Conservation (phyloP, 1,140 invertebrate genomes). For the Bombus breviceps region DNA sequence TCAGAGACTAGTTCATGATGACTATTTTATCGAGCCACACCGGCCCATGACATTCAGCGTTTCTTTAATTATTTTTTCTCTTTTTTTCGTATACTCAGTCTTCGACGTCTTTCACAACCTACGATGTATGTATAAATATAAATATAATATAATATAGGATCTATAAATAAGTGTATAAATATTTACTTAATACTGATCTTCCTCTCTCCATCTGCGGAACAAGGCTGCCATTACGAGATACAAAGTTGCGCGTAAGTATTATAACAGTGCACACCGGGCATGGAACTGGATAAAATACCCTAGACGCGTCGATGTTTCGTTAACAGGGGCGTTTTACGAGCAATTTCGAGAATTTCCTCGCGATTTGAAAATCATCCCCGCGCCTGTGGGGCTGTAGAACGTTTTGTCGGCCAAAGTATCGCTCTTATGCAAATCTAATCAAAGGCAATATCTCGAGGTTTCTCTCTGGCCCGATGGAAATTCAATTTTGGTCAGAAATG, state of each 20-base stretch:
- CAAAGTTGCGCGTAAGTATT: neutral
- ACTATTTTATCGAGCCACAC: constrained; percentile 77
- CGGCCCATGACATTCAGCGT: constrained; percentile 67
- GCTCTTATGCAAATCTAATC: constrained; percentile 41
- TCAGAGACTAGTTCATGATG: constrained; percentile 81
- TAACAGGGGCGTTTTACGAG: neutral
- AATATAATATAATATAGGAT: constrained; percentile 49
- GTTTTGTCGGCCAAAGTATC: constrained; percentile 28
- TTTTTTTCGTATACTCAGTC: constrained; percentile 71
- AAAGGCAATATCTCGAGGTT: constrained; percentile 34
- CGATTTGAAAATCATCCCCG: neutral
- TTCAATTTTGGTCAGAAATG: neutral
- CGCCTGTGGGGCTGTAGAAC: neutral
- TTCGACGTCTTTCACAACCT: constrained; percentile 78
- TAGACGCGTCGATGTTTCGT: neutral
- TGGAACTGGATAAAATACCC: constrained; percentile 30
- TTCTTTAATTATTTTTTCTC: neutral
- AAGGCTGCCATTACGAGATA: constrained; percentile 38
- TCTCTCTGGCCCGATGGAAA: neutral
- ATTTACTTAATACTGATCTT: constrained; percentile 53
- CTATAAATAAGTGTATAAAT: constrained; percentile 56
- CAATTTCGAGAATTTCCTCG: constrained; percentile 21
- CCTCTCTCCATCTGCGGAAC: constrained; percentile 27
- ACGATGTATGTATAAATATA: constrained; percentile 53
- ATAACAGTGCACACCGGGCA: constrained; percentile 1